Evolutionary conservation across 2,113 vertebrate genomes (phyloP).

Genomic region (Aldabrachelys gigantea): DNA sequence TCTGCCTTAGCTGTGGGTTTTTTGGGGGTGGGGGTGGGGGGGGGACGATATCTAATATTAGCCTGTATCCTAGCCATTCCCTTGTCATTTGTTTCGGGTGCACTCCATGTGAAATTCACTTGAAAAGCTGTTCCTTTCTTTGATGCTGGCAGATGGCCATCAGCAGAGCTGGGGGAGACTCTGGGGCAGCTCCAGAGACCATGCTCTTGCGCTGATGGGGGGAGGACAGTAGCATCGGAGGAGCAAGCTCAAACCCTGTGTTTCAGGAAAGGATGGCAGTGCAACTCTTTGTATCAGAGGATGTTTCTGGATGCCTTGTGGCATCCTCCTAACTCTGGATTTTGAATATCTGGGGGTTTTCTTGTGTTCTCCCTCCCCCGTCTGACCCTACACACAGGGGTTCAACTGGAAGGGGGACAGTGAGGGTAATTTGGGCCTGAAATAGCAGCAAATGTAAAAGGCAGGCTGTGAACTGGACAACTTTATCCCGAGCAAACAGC

Average conservation of each 20-base stretch:
- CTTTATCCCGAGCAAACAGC: not conserved
- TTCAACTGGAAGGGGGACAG: not conserved
- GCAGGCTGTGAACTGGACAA: not conserved
- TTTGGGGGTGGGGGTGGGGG: not conserved
- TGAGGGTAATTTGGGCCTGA: not conserved
- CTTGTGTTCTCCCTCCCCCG: not conserved
- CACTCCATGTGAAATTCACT: not conserved
- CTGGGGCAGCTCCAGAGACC: not conserved
- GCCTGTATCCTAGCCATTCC: not conserved
- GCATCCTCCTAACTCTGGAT: not conserved
- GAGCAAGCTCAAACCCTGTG: fast-evolving
- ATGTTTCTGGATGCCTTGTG: not conserved
- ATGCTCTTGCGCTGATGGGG: fast-evolving
- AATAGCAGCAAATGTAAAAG: fast-evolving
- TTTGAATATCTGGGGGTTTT: not conserved
- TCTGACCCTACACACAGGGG: not conserved
- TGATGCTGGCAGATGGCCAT: fast-evolving
- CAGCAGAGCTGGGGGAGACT: fast-evolving
- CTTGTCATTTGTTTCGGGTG: not conserved
- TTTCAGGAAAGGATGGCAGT: not conserved
- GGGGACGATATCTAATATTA: not conserved
- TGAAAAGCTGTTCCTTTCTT: not conserved
- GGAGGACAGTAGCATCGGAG: not conserved
- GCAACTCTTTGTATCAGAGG: not conserved
- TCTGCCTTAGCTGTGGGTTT: fast-evolving